phyloP scores from a whole-genome alignment of 2,797 vertebrate species.

The Macropodus opercularis region DNA sequence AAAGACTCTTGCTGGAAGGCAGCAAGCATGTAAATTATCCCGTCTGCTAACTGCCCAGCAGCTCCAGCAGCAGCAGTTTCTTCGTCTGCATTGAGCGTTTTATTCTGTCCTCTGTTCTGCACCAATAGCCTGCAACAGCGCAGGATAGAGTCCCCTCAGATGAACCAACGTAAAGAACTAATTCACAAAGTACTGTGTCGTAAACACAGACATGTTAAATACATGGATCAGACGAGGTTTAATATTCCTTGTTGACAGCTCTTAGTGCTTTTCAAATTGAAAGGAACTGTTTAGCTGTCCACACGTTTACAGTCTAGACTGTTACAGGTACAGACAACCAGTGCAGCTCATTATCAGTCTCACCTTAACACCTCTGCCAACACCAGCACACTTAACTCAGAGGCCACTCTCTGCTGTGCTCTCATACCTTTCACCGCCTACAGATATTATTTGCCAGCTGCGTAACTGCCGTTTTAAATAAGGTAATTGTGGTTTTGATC shows the following conservation, averaged over 20 bases:
- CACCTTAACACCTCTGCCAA: conserved; percentile 9
- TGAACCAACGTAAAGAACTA: too few relatives aligned
- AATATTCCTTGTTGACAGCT: too few relatives aligned
- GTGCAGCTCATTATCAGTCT: conserved; percentile 39
- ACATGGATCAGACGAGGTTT: too few relatives aligned
- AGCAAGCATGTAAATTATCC: conserved; percentile 1
- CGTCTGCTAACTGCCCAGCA: neutral
- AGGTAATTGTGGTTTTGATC: conserved; percentile 59
- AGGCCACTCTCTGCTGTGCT: conserved; percentile 6
- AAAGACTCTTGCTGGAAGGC: conserved; percentile 12
- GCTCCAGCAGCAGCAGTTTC: neutral
- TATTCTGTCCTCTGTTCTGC: too few relatives aligned
- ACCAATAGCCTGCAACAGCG: too few relatives aligned
- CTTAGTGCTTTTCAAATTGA: too few relatives aligned
- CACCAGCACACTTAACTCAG: neutral
- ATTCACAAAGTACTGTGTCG: neutral
- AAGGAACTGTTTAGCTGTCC: neutral
- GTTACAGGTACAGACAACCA: neutral
- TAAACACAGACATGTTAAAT: too few relatives aligned
- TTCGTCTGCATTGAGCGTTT: too few relatives aligned
- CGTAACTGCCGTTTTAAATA: conserved; percentile 44
- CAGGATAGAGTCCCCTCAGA: too few relatives aligned
- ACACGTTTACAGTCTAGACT: neutral
- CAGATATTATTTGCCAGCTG: conserved; percentile 48
- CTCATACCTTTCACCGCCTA: conserved; percentile 25